Conservation (phyloP, 2,888 invertebrate genomes). For the Lampropteryx suffumata region DNA sequence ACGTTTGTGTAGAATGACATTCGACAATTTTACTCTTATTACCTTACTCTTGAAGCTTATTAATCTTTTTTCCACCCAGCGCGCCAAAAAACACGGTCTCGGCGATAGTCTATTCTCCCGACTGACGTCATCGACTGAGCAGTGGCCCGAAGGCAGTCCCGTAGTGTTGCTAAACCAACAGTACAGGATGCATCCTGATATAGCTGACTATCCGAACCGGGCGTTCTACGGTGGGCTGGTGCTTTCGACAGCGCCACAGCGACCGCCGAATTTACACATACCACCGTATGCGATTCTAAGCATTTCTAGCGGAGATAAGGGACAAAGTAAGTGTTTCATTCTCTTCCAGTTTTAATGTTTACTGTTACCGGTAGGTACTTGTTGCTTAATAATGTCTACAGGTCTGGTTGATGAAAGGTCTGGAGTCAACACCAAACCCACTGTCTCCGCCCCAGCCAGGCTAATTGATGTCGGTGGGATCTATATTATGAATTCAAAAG, state of each 20-base stretch:
- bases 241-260: constrained; percentile 45
- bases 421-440: too few species aligned
- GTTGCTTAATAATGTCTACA: too few species aligned
- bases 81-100: constrained; percentile 86
- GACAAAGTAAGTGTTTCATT: constrained; percentile 53
- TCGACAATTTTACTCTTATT: too few species aligned
- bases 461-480: too few species aligned
- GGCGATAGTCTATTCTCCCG: constrained; percentile 91
- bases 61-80: constrained; percentile 73
- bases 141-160: constrained; percentile 57
- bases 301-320: constrained; percentile 63
- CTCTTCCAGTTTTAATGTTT: too few species aligned
- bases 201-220: constrained; percentile 90
- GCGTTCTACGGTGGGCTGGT: constrained; percentile 86
- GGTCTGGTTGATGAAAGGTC: too few species aligned
- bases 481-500: too few species aligned
- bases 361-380: too few species aligned
- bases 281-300: constrained; percentile 61
- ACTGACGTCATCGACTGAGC: constrained; percentile 83
- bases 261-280: constrained; percentile 45
- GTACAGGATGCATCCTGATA: constrained; percentile 93
- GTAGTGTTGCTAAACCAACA: constrained; percentile 85
- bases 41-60: too few species aligned
- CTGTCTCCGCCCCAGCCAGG: too few species aligned
- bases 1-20: too few species aligned